Base-by-base conservation (phyloP, 2,113 vertebrate genomes). In the Osmerus eperlanus region DNA sequence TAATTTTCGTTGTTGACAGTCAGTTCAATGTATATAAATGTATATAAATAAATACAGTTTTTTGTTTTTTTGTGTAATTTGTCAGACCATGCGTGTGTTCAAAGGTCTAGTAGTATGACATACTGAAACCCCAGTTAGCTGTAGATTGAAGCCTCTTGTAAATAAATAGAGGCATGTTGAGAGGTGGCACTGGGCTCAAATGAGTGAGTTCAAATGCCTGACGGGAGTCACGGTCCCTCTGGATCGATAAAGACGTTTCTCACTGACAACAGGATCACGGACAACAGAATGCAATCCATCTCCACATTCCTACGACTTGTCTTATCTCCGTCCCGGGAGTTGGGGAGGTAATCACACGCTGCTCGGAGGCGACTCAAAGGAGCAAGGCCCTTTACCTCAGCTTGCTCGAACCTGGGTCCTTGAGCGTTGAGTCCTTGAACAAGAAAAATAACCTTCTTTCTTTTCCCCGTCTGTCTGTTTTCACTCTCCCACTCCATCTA, bases 211-310 rank as follows among this genome's bases (percentile, higher is more conserved):
- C 13, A 28, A 28, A 28, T 29, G 21, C 23, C 60, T 62, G 23
- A 36, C 62, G 7, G 29, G 29, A 32, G 15, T 21, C n/a, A 23
- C 9, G 21, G 47, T 65, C 64, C 12, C 16, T 5, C 36, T 4
- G 64, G 64, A 65, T 51, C 15, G 47, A 65, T 51, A 41, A 19
- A 6, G 36, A 21, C 36, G 47, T 18, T 47, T 28, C 64, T 28
- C 64, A 65, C 36, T 65, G 41, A 5, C 19, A 51, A 47, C 41
- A 65, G 19, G 41, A 9, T 21, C 41, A 16, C 62, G 56, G 13
- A 66, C 51, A 79, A 62, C 69, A 77, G 62, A 72, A 67, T 68
- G 72, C 32, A 53, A 28, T 68, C 65, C 64, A 65, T 76, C 67
- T 68, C 71, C 72, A 52, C 70, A 69, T 72, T 47, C 41, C 41